Evolutionary conservation across 2,888 invertebrate species (phyloP).

Genomic region (Cheilosia scutellata): DNA sequence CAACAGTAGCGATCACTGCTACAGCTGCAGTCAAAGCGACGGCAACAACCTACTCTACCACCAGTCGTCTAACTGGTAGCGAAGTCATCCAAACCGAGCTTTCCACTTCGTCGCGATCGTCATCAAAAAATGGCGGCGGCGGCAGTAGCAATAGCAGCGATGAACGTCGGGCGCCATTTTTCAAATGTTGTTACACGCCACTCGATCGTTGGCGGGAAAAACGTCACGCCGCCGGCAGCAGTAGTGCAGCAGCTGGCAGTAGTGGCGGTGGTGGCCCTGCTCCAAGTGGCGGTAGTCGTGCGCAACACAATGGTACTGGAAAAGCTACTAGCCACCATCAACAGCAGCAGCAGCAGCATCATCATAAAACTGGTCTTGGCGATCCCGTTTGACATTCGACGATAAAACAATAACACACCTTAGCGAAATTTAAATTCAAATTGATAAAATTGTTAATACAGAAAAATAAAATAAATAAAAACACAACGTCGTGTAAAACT

Average conservation of each 20-base stretch:
- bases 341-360: conserved; percentile 62
- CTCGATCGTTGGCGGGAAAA: conserved; percentile 83
- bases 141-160: conserved; percentile 77
- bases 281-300: conserved; percentile 49
- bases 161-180: conserved; percentile 81
- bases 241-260: conserved; percentile 58
- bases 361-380: conserved; percentile 72
- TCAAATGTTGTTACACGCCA: conserved; percentile 83
- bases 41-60: conserved; percentile 64
- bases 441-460: conserved; percentile 61
- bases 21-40: conserved; percentile 39
- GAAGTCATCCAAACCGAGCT: conserved; percentile 82
- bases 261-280: conserved; percentile 23
- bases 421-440: conserved; percentile 67
- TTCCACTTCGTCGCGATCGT: conserved; percentile 80
- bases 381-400: conserved; percentile 79
- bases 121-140: conserved; percentile 77
- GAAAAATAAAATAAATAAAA: conserved; percentile 16
- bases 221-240: conserved; percentile 71
- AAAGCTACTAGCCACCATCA: conserved; percentile 53
- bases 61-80: conserved; percentile 81
- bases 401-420: conserved; percentile 77
- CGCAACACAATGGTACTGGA: conserved; percentile 46
- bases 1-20: conserved; percentile 21
- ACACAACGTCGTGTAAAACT: conserved; percentile 49